Base-by-base conservation (phyloP, 1,140 invertebrate genomes). In the Habropoda laboriosa region DNA sequence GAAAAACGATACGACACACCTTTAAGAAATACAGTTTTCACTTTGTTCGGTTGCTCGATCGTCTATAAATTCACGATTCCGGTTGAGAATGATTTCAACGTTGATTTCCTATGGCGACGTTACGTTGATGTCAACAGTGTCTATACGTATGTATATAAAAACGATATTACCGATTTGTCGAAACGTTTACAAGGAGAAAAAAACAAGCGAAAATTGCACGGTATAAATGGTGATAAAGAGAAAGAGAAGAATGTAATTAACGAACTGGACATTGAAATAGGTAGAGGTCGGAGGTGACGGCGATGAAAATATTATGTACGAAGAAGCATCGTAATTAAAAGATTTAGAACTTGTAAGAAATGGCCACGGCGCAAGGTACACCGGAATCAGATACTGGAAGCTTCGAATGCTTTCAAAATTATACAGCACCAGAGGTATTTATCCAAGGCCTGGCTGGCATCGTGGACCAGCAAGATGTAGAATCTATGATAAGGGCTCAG, bases 381-480 rank as follows among this genome's bases (percentile, higher is more conserved):
- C 95, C 94, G 30, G 95, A 95, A 89, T 95, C 94, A 86, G 95
- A 96, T 85, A 93, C 94, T 55, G 95, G 95, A 10, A 96, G 94
- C 83, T 95, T 96, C 42, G 97, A 97, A 94, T 97, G 96, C 88
- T 98, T 97, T 90, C 96, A 97, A 92, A 98, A 97, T 91, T 98
- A 97, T 85, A 96, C 97, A 0, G 97, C 97, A 5, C 96, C 97
- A 0, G 97, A 98, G 91, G 97, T 98, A 0, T 98, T 98, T 88
- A 95, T 98, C 32, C 97, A 98, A 91, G 97, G 97, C 1, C 91
- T 98, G 18, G 97, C 97, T 5, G 97, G 97, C 57, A 96, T 98
- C 90, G 97, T 98, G 0, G 97, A 98, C 90, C 97, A 98, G 89
- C 96, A 97, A 73, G 97, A 98, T 93, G 97, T 98, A 0, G 97